Evolutionary conservation across 2,888 invertebrate genomes (phyloP).

Genomic region (Autographa gamma): DNA sequence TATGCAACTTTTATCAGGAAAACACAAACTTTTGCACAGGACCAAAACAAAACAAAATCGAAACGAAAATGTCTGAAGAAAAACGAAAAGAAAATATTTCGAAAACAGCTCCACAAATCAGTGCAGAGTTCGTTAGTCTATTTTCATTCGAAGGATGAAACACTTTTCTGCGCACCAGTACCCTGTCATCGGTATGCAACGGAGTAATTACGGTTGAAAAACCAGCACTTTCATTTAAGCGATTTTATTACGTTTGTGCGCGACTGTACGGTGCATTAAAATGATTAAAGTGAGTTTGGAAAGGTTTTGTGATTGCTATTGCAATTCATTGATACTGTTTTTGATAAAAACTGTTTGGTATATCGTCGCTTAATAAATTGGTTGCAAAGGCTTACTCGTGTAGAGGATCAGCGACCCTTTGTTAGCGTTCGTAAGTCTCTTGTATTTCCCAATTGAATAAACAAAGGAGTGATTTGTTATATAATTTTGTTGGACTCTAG

Average conservation of each 20-base stretch:
- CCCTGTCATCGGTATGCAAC: slow-evolving; percentile 63
- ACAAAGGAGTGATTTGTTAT: too few species aligned
- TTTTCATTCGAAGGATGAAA: slow-evolving; percentile 43
- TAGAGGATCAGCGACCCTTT: background rate
- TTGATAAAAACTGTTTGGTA: background rate
- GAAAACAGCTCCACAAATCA: slow-evolving; percentile 41
- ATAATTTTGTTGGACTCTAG: too few species aligned
- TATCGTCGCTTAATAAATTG: background rate
- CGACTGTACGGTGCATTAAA: slow-evolving; percentile 68
- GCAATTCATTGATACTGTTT: slow-evolving; percentile 7
- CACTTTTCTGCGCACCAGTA: slow-evolving; percentile 56
- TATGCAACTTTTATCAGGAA: background rate
- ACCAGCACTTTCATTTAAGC: slow-evolving; percentile 65
- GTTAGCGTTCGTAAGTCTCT: background rate
- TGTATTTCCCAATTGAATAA: background rate
- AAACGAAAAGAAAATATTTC: slow-evolving; percentile 22
- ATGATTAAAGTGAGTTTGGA: slow-evolving; percentile 62
- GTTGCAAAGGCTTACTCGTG: background rate
- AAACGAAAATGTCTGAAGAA: slow-evolving; percentile 13
- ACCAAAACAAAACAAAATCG: slow-evolving; percentile 5
- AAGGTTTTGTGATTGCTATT: slow-evolving; percentile 27
- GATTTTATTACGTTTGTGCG: slow-evolving; percentile 60
- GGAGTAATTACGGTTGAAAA: slow-evolving; percentile 62
- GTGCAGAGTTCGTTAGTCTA: slow-evolving; percentile 52
- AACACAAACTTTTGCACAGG: background rate